Conservation (phyloP, 2,113 vertebrate species). For the Prionailurus viverrinus region DNA sequence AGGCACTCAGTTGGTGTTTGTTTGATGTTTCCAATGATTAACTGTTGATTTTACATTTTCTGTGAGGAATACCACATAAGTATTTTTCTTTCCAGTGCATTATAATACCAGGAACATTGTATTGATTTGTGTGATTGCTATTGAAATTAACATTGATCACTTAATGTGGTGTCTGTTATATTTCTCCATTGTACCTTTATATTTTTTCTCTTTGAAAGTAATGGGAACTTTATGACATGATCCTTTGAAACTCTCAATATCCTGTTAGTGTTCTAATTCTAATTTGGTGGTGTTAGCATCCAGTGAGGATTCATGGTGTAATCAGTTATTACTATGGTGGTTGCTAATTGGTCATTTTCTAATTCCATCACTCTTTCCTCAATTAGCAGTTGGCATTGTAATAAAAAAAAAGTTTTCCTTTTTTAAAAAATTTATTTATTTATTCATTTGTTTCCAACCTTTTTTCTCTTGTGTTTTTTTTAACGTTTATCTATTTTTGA, state of each 20-base stretch:
- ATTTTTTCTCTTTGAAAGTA: constrained; percentile 6
- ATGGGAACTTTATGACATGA: background rate
- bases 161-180: background rate
- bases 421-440: background rate
- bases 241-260: background rate
- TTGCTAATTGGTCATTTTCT: background rate
- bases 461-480: background rate
- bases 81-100: background rate
- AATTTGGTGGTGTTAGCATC: background rate
- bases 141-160: background rate
- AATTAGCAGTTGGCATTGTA: background rate
- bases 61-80: background rate
- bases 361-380: background rate
- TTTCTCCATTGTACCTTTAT: background rate
- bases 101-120: background rate
- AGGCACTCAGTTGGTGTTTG: background rate
- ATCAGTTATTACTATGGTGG: background rate
- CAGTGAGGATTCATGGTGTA: background rate
- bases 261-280: background rate
- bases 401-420: background rate
- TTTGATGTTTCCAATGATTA: background rate
- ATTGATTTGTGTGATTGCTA: background rate
- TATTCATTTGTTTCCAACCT: background rate
- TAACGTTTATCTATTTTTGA: too few species aligned
- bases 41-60: background rate